phyloP scores from a whole-genome alignment of 1,140 invertebrate species.

The Nixonia krombeini region DNA sequence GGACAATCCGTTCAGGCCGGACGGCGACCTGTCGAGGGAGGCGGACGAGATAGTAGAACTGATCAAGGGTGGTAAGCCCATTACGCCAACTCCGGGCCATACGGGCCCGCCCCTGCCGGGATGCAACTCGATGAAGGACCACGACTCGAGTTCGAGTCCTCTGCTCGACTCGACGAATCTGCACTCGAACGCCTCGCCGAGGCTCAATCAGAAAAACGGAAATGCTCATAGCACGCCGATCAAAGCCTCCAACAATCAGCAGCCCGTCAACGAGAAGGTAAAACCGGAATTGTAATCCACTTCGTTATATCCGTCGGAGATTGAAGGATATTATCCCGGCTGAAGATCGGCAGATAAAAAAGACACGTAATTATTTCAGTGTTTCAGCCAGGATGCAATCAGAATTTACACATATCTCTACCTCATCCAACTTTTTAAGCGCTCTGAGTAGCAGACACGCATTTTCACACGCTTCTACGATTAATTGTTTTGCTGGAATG shows the following conservation, averaged over 20 bases:
- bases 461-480: slow-evolving; percentile 6
- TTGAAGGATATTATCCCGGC: slow-evolving; percentile 47
- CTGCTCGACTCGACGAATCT: slow-evolving; percentile 61
- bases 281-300: slow-evolving; percentile 49
- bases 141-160: slow-evolving; percentile 64
- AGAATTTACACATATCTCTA: slow-evolving; percentile 16
- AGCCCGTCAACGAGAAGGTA: slow-evolving; percentile 67
- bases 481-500: not conserved
- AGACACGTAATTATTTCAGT: slow-evolving; percentile 48
- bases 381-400: slow-evolving; percentile 43
- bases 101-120: slow-evolving; percentile 65
- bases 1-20: slow-evolving; percentile 97
- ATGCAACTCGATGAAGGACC: slow-evolving; percentile 55
- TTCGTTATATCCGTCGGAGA: slow-evolving; percentile 49
- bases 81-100: slow-evolving; percentile 78
- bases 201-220: slow-evolving; percentile 64
- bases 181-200: slow-evolving; percentile 48
- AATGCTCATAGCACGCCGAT: slow-evolving; percentile 67
- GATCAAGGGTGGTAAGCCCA: slow-evolving; percentile 91
- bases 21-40: slow-evolving; percentile 93
- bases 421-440: slow-evolving; percentile 21
- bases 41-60: slow-evolving; percentile 96
- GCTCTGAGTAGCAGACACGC: slow-evolving; percentile 23
- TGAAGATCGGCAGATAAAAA: slow-evolving; percentile 43
- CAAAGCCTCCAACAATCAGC: slow-evolving; percentile 56